These are phyloP conservation scores for Druceiella hillmani DNA, from an alignment of 2,888 invertebrate genomes.

Conservation along the genomic window DNA sequence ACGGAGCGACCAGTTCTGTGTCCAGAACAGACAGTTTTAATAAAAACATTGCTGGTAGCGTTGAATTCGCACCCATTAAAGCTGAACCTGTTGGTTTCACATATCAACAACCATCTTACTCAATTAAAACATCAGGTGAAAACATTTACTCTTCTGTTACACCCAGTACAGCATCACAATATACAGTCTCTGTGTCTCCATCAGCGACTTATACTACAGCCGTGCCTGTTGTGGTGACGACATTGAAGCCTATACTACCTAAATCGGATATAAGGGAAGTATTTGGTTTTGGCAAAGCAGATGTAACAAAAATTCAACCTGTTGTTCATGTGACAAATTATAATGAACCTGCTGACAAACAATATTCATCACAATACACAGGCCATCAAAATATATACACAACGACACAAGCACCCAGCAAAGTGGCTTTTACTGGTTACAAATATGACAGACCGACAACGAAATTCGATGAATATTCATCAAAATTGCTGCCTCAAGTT, in stretches of 20 bases:
- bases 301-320: constrained; percentile 35
- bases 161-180: no score
- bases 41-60: no score
- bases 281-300: constrained; percentile 41
- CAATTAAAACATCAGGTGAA: background rate
- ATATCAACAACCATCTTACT: background rate
- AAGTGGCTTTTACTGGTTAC: no score
- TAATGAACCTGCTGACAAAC: constrained; percentile 33
- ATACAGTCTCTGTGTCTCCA: constrained; percentile 39
- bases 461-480: constrained; percentile 35
- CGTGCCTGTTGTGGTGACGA: constrained; percentile 35
- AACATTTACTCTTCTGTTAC: background rate
- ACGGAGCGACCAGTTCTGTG: constrained; percentile 19
- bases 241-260: constrained; percentile 37
- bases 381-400: constrained; percentile 37
- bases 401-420: constrained; percentile 30
- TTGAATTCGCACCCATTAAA: no score
- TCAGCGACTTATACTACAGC: constrained; percentile 41
- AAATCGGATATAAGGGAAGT: constrained; percentile 42
- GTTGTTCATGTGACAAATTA: constrained; percentile 32
- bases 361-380: no score
- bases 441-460: constrained; percentile 31
- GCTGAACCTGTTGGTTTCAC: no score
- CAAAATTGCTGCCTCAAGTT: constrained; percentile 27
- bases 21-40: constrained; percentile 1